Conservation (phyloP, 2,888 invertebrate genomes). For the Mythimna vitellina region DNA sequence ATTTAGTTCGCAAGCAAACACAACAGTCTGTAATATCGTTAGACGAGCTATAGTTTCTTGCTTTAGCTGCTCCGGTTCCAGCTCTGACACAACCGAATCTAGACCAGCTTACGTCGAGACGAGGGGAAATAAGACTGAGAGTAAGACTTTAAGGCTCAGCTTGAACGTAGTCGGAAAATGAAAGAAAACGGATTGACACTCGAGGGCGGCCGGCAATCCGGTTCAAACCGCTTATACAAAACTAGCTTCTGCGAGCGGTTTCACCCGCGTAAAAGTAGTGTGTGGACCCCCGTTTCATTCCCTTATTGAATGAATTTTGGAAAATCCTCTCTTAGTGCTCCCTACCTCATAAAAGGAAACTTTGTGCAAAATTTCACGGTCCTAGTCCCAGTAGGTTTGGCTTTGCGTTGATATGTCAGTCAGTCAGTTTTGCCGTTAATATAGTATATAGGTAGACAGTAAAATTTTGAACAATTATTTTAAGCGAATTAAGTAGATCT, state of each 20-base stretch:
- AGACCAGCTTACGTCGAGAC: not conserved
- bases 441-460: too few relatives aligned
- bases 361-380: too few relatives aligned
- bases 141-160: not conserved
- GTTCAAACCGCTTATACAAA: too few relatives aligned
- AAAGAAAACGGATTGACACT: not conserved
- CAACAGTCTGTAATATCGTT: conserved; percentile 1
- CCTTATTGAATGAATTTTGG: too few relatives aligned
- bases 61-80: not conserved
- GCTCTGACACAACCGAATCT: conserved; percentile 2
- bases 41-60: not conserved
- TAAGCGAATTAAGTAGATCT: not conserved
- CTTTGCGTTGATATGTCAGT: too few relatives aligned
- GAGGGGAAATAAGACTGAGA: not conserved
- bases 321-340: too few relatives aligned
- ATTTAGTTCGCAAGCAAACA: conserved; percentile 8
- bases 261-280: too few relatives aligned
- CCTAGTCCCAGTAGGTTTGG: too few relatives aligned
- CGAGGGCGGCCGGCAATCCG: not conserved
- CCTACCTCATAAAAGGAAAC: too few relatives aligned
- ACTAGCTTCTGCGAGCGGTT: too few relatives aligned
- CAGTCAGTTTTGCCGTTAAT: too few relatives aligned
- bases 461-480: not conserved
- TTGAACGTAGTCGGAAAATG: not conserved
- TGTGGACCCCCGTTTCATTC: too few relatives aligned